Percentiles rank a stretch among this genome's conserved stretches.
phyloP scores from a whole-genome alignment of 1,140 invertebrate genomes.

The Eumaeus atala region DNA sequence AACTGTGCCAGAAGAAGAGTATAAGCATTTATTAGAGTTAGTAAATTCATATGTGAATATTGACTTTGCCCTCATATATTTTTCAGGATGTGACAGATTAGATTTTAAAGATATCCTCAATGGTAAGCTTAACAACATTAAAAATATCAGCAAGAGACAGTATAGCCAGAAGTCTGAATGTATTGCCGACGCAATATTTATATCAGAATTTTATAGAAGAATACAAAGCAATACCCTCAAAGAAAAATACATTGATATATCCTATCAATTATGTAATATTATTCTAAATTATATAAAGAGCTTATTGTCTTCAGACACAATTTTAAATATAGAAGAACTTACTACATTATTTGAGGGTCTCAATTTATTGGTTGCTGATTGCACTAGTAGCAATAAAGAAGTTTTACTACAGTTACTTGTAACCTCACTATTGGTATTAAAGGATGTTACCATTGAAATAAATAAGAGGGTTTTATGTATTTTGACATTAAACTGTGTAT shows the following conservation, averaged over 20 bases:
- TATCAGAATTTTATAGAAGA: slow-evolving; percentile 25
- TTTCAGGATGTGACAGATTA: slow-evolving; percentile 30
- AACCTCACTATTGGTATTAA: slow-evolving; percentile 18
- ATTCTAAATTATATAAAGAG: slow-evolving; percentile 19
- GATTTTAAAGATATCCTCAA: slow-evolving; percentile 33
- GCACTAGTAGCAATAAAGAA: slow-evolving; percentile 14
- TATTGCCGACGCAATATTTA: slow-evolving; percentile 39
- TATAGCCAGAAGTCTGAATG: slow-evolving; percentile 43
- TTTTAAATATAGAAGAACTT: slow-evolving; percentile 19
- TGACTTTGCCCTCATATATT: slow-evolving; percentile 44
- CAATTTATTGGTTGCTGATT: slow-evolving; percentile 10
- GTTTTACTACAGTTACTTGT: slow-evolving; percentile 16
- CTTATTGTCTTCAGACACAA: slow-evolving; percentile 14
- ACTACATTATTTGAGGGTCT: slow-evolving; percentile 19
- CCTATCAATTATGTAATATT: slow-evolving; percentile 11
- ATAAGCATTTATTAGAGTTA: slow-evolving; percentile 29
- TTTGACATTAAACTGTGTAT: slow-evolving; percentile 31
- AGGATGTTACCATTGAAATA: slow-evolving; percentile 26
- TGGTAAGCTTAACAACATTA: slow-evolving; percentile 33
- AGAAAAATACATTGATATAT: slow-evolving; percentile 11
- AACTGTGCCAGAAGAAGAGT: slow-evolving; percentile 28
- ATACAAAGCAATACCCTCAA: slow-evolving; percentile 11
- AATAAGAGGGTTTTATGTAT: slow-evolving; percentile 33
- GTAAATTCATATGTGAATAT: slow-evolving; percentile 32
- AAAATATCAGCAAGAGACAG: slow-evolving; percentile 35